phyloP scores from a whole-genome alignment of 2,888 invertebrate species.

The Melinopterus prodromus region DNA sequence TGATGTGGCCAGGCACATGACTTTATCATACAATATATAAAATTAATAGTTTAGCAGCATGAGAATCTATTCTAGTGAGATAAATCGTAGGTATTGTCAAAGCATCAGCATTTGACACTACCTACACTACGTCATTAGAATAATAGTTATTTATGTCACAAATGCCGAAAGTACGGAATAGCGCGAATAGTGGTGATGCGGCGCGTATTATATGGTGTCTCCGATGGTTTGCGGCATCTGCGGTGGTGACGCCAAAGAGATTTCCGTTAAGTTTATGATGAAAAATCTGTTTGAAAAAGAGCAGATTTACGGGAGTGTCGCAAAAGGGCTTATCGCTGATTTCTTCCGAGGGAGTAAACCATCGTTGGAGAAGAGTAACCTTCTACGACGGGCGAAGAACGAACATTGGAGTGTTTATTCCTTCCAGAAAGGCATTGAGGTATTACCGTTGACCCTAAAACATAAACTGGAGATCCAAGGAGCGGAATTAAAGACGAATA shows the following conservation, averaged over 20 bases:
- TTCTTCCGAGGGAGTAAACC: conserved; percentile 57
- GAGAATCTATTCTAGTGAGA: no score
- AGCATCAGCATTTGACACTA: no score
- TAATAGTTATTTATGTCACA: no score
- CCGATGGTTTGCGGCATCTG: conserved; percentile 93
- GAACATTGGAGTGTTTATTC: conserved; percentile 89
- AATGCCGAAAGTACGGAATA: no score
- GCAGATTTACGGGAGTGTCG: conserved; percentile 82
- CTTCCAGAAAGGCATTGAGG: conserved; percentile 79
- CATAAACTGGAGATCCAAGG: conserved; percentile 64
- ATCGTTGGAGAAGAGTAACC: conserved; percentile 50
- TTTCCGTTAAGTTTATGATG: conserved; percentile 88
- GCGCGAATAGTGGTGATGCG: no score
- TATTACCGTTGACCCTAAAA: conserved; percentile 71
- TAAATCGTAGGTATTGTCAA: no score
- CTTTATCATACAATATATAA: no score
- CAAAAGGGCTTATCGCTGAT: conserved; percentile 71
- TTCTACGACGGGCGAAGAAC: conserved; percentile 66
- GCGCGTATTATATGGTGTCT: conserved; percentile 87
- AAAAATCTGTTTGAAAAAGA: conserved; percentile 80
- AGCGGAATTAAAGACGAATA: conserved; percentile 69
- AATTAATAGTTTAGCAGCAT: no score
- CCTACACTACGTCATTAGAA: no score
- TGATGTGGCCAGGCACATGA: no score
- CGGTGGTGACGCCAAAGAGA: conserved; percentile 88